phyloP scores from a whole-genome alignment of 2,888 invertebrate species.

The Lacanobia oleracea region DNA sequence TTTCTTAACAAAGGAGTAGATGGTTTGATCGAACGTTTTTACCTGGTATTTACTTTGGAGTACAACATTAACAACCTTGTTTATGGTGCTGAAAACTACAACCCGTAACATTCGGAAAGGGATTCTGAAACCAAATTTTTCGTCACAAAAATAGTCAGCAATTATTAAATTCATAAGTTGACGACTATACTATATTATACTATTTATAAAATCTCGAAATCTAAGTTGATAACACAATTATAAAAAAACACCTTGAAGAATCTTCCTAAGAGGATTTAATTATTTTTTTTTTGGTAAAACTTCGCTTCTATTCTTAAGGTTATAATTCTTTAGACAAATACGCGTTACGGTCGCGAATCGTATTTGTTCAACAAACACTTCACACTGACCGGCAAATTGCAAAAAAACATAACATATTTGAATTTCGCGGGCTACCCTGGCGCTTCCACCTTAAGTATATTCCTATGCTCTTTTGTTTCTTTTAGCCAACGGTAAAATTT shows the following conservation, averaged over 20 bases:
- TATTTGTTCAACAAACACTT: too few species aligned
- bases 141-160: neutral
- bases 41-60: neutral
- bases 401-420: too few species aligned
- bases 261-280: neutral
- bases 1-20: conserved; percentile 39
- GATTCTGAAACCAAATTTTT: neutral
- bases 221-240: neutral
- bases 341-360: too few species aligned
- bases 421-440: too few species aligned
- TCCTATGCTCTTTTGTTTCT: conserved; percentile 6
- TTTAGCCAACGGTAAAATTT: conserved; percentile 14
- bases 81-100: neutral
- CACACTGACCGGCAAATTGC: too few species aligned
- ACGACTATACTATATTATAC: neutral
- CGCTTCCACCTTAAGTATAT: too few species aligned
- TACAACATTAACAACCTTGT: neutral
- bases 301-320: neutral
- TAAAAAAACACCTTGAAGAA: neutral
- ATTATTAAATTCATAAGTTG: neutral
- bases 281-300: neutral
- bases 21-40: conserved; percentile 35
- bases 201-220: neutral
- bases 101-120: neutral
- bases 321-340: too few species aligned